Evolutionary conservation across 2,888 invertebrate species (phyloP), one percentile per base, ranked within the genome.

Genomic region (Drosophila anomalipes): DNA sequence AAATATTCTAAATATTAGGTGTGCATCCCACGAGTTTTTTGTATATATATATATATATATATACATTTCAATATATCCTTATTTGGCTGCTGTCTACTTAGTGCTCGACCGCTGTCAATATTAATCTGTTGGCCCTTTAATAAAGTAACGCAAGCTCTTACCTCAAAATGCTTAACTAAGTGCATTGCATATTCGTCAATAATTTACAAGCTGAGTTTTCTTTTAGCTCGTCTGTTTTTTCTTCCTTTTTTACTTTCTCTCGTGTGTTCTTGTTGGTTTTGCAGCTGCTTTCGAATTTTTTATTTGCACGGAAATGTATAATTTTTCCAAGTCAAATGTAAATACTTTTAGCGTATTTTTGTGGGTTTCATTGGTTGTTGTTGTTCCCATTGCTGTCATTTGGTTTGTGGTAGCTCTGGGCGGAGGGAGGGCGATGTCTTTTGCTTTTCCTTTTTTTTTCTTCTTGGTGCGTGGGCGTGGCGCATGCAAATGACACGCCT

Each of bases 261-360:
- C 49, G 39, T 22, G 70, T 77, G 78, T 64, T 77, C 59, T 39
- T 52, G 62, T 56, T 61, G 56, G 54, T 60, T 30, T 64, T 65
- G 64, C 41, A 60, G 75, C 61, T 22, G 52, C 30, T 32, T 74
- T 77, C 74, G 74, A 26, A 66, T 73, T 90, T 89, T 91, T 91
- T 86, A 91, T 86, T 86, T 89, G 90, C 90, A 89, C 91, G 91
- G 87, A 91, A 87, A 87, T 91, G 91, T 85, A 90, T 90, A 87
- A 87, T 91, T 87, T 87, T 79, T 81, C 75, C 86, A 76, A 87
- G 87, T 90, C 90, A 90, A 91, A 91, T 91, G 87, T 91, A 87
- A 87, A 87, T 87, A 87, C 87, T 87, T 90, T 87, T 87, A 91
- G 90, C 91, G 91, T 86, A 87, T 91, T 86, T 90, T 85, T 82